Base-by-base conservation (phyloP, 1,140 invertebrate species). In the Maconellicoccus hirsutus region DNA sequence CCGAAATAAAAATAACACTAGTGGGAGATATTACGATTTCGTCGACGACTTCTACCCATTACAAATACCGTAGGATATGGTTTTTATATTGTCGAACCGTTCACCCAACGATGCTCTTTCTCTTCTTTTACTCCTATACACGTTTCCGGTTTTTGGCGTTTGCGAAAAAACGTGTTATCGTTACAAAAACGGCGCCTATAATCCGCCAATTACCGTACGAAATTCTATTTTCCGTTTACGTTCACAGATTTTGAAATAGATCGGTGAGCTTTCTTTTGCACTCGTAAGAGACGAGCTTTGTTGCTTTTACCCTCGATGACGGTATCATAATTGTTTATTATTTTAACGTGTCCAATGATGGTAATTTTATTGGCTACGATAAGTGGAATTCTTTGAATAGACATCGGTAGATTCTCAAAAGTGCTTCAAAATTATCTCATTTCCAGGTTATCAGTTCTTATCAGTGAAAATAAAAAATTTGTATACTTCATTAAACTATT, bases 1-100 rank as follows among this genome's bases (percentile, higher is more conserved):
- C 61, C 61, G 61, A 66, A 66, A 66, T 66, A 66, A 66, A 66
- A 66, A 66, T 66, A 66, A 66, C 25, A 19, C 25, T 66, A 66
- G 61, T 26, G 61, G 61, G 61, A 66, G 61, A 66, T 19, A 52
- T 52, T 52, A 52, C 61, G 61, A 66, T 25, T 66, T 25, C 25
- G 21, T 19, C 52, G 52, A 66, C 61, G 61, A 66, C 22, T 66
- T 52, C 21, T 66, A 23, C n/a, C 16, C 29, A 33, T 33, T 33
- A 33, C 29, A 12, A 33, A 33, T 66, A 25, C 61, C 6, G 61
- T 52, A 52, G 10, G 61, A 66, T 66, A 66, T 66, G 61, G 19
- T 22, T 66, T 26, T 66, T 66, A 66, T 66, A 66, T 66, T 23
- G 61, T 66, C 61, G 61, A 66, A 25, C 16, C 10, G 21, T 66